These are phyloP conservation scores for Geophilus truncorum DNA, from an alignment of 2,888 invertebrate genomes.

Conservation along the genomic window DNA sequence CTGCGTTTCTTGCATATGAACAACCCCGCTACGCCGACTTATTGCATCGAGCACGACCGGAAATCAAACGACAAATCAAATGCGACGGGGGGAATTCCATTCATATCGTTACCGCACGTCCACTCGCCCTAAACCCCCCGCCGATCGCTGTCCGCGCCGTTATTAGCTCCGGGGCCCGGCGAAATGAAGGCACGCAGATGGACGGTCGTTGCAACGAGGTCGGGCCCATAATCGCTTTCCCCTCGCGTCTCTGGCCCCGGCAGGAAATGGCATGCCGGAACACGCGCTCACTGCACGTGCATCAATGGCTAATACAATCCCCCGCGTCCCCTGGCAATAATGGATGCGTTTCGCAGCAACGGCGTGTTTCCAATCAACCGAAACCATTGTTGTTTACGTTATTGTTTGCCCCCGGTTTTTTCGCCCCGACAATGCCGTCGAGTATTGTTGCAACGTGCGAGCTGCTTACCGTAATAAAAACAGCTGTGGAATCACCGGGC, in stretches of 20 bases:
- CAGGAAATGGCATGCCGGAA: conserved; percentile 27
- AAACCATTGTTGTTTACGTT: conserved; percentile 14
- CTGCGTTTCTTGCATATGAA: conserved; percentile 30
- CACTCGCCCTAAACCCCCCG: not conserved
- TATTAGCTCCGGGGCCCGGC: not conserved
- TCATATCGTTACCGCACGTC: not conserved
- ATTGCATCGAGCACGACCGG: conserved; percentile 5
- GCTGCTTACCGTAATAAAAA: not conserved
- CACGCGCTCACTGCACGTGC: conserved; percentile 22
- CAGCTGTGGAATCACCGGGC: too few species aligned
- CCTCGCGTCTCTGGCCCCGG: not conserved
- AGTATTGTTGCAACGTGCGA: not conserved
- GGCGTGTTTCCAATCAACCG: not conserved
- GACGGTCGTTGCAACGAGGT: not conserved
- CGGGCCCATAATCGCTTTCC: conserved; percentile 5
- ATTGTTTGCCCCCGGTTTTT: too few species aligned
- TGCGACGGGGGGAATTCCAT: not conserved
- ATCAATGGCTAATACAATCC: conserved; percentile 21
- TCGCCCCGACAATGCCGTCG: not conserved
- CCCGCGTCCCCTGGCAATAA: not conserved
- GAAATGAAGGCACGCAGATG: not conserved
- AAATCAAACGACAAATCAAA: conserved; percentile 27
- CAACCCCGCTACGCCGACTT: conserved; percentile 1
- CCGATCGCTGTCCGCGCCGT: not conserved
- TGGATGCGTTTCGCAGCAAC: not conserved